Conservation (phyloP, 2,888 invertebrate species). For the Lycophotia porphyrea region DNA sequence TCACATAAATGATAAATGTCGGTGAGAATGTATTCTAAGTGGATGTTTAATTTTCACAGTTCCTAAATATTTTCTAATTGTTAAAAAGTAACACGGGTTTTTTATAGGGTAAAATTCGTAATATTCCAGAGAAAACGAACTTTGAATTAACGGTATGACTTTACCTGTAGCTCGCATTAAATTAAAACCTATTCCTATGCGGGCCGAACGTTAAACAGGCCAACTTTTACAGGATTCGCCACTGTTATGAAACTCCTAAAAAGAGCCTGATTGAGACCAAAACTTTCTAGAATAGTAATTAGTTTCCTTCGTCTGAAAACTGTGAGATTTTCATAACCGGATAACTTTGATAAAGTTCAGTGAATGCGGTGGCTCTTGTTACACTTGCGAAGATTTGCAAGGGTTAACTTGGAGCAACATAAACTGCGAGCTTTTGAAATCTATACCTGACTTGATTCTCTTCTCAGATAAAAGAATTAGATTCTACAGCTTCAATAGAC, state of each 20-base stretch:
- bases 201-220: slow-evolving; percentile 64
- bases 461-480: slow-evolving; percentile 55
- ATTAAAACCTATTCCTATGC: slow-evolving; percentile 67
- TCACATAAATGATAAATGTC: slow-evolving; percentile 28
- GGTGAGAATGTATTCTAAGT: slow-evolving; percentile 6
- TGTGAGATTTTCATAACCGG: slow-evolving; percentile 75
- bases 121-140: slow-evolving; percentile 26
- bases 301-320: slow-evolving; percentile 74
- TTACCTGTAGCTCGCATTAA: slow-evolving; percentile 59
- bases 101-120: slow-evolving; percentile 13
- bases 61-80: slow-evolving; percentile 2
- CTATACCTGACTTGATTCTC: slow-evolving; percentile 48
- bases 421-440: slow-evolving; percentile 54
- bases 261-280: slow-evolving; percentile 72
- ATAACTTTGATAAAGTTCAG: slow-evolving; percentile 74
- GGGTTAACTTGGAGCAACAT: slow-evolving; percentile 50
- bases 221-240: slow-evolving; percentile 58
- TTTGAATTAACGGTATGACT: slow-evolving; percentile 43
- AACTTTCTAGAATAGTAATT: slow-evolving; percentile 78
- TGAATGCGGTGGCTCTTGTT: slow-evolving; percentile 64
- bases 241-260: slow-evolving; percentile 67
- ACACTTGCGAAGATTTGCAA: slow-evolving; percentile 55
- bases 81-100: slow-evolving; percentile 14
- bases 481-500: slow-evolving; percentile 53
- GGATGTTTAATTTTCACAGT: slow-evolving; percentile 5